phyloP scores from a whole-genome alignment of 2,113 vertebrate genomes.

The Percina caprodes region DNA sequence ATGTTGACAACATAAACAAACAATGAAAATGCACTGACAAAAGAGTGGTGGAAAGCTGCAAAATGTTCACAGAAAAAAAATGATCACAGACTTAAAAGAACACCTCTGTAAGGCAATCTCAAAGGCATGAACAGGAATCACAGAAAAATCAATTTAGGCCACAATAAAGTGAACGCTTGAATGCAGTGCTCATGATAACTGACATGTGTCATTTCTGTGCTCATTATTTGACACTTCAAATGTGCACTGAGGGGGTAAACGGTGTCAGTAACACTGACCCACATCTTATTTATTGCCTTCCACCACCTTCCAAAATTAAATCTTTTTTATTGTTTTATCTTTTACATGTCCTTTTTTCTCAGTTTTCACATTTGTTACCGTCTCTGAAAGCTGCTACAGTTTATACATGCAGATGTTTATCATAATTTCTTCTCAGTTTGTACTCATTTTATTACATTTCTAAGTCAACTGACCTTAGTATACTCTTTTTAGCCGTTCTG shows the following conservation, averaged over 20 bases:
- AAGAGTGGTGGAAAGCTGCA: slow-evolving; percentile 27
- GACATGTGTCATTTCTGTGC: not conserved
- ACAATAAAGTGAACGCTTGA: not conserved
- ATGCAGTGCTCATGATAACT: slow-evolving; percentile 2
- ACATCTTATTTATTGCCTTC: not conserved
- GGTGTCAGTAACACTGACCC: not conserved
- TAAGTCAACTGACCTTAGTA: not conserved
- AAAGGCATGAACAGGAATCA: not conserved
- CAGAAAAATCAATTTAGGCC: slow-evolving; percentile 9
- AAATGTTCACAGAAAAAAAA: slow-evolving; percentile 34
- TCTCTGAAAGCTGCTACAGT: not conserved
- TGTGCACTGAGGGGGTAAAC: not conserved
- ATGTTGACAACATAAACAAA: slow-evolving; percentile 59
- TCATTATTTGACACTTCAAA: not conserved
- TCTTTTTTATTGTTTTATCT: not conserved
- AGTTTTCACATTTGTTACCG: not conserved
- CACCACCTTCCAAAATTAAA: not conserved
- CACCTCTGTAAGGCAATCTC: not conserved
- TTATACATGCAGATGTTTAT: not conserved
- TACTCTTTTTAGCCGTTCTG: not conserved
- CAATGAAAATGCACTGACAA: slow-evolving; percentile 33
- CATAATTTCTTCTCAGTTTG: not conserved
- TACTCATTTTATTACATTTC: not conserved
- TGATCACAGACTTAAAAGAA: slow-evolving; percentile 19
- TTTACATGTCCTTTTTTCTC: not conserved